Base-by-base conservation (phyloP, 1,140 invertebrate species). In the Argopecten irradians region DNA sequence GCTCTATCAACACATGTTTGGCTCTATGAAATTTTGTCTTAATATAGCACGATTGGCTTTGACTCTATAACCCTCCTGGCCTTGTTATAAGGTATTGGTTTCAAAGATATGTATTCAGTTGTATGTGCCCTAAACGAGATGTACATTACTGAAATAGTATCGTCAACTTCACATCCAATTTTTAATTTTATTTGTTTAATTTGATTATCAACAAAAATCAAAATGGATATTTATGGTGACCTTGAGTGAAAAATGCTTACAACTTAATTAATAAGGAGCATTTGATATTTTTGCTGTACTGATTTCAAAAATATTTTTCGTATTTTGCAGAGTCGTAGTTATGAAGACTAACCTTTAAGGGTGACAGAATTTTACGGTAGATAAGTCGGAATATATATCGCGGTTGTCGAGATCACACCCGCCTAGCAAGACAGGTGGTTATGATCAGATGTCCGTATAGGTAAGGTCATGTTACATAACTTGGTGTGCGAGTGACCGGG, bases 71-170 rank as follows among this genome's bases (percentile, higher is more conserved):
- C 22, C 55, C 55, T 22, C n/a, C 28, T 71, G n/a, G 16, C 55
- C 36, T n/a, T 71, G n/a, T n/a, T 28, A 28, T 71, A 28, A 3
- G 1, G 55, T 71, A 71, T 71, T 71, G 55, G 55, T 71, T 71
- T 71, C 55, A 71, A 71, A 71, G 55, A 71, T 71, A 71, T n/a
- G 55, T 71, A 71, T 71, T 71, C 22, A 71, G n/a, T 28, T n/a
- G n/a, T 71, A 71, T 71, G 55, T n/a, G 55, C n/a, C 55, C 22
- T 7, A 71, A 71, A 28, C 55, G 55, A 71, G 8, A n/a, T 71
- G 5, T 71, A 71, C 11, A n/a, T n/a, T n/a, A n/a, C n/a, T n/a
- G n/a, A n/a, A n/a, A 71, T 28, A 71, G 55, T 28, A 3, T 71
- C 28, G 55, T 71, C 55, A 71, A 71, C 55, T 71, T 71, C 55